Percentiles rank a stretch among this genome's conserved stretches.
phyloP scores from a whole-genome alignment of 2,797 vertebrate genomes.

The Cephalopachus bancanus region DNA sequence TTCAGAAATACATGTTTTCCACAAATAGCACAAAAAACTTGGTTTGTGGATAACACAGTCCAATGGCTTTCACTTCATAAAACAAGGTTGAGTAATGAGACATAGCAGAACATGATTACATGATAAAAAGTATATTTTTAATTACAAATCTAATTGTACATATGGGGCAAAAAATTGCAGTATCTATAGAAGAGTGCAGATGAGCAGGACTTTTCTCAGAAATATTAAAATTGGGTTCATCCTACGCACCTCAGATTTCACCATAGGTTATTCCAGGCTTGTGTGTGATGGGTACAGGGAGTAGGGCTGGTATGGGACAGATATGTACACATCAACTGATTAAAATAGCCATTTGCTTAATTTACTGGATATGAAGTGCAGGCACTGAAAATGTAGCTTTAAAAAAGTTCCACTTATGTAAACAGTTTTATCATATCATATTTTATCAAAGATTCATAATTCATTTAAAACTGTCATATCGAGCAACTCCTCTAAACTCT shows the following conservation, averaged over 20 bases:
- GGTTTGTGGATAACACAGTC: slow-evolving; percentile 83
- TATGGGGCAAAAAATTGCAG: slow-evolving; percentile 75
- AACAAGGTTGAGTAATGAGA: slow-evolving; percentile 85
- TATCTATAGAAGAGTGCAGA: slow-evolving; percentile 78
- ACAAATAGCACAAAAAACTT: slow-evolving; percentile 85
- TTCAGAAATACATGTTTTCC: slow-evolving; percentile 89
- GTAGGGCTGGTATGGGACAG: slow-evolving; percentile 28
- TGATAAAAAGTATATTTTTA: slow-evolving; percentile 87
- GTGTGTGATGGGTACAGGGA: slow-evolving; percentile 52
- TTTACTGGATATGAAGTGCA: slow-evolving; percentile 88
- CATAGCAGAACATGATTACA: slow-evolving; percentile 85
- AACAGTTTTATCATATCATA: slow-evolving; percentile 75
- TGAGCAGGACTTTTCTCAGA: slow-evolving; percentile 74
- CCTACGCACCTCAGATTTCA: slow-evolving; percentile 56
- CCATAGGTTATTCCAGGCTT: slow-evolving; percentile 49
- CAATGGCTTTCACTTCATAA: slow-evolving; percentile 80
- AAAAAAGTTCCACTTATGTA: slow-evolving; percentile 86
- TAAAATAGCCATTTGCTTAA: slow-evolving; percentile 71
- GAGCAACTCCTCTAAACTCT: slow-evolving; percentile 92
- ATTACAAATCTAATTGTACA: slow-evolving; percentile 86
- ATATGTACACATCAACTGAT: slow-evolving; percentile 35
- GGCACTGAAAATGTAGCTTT: slow-evolving; percentile 89
- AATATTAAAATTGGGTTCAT: slow-evolving; percentile 72
- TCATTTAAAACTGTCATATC: slow-evolving; percentile 82
- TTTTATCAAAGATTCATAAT: neutral